Conservation (phyloP, 2,797 vertebrate genomes). For the Danionella dracula region DNA sequence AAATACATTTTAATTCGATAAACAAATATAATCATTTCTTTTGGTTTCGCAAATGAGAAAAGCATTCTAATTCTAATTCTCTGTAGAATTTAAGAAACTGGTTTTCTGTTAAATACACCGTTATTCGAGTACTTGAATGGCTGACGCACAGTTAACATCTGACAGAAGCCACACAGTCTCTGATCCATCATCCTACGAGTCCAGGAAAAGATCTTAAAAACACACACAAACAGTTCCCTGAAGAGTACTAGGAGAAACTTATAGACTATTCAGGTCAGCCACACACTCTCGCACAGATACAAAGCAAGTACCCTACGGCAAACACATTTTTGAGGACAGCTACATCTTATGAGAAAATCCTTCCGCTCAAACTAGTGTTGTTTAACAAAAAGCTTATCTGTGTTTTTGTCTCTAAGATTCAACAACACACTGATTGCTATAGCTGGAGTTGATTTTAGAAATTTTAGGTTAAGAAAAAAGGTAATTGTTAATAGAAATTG, state of each 20-base stretch:
- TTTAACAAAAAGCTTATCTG: neutral
- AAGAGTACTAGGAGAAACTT: slow-evolving; percentile 40
- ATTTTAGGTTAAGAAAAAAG: too few species aligned
- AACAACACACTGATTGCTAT: neutral
- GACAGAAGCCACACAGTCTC: slow-evolving; percentile 29
- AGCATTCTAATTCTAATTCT: too few species aligned
- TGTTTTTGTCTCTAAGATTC: neutral
- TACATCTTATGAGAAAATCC: neutral
- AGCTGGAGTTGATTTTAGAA: too few species aligned
- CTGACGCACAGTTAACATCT: slow-evolving; percentile 6
- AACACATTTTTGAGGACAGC: slow-evolving; percentile 15
- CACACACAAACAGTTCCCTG: slow-evolving; percentile 38
- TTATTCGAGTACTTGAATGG: too few species aligned
- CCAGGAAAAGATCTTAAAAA: slow-evolving; percentile 29
- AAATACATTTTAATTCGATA: too few species aligned
- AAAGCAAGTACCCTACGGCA: slow-evolving; percentile 1
- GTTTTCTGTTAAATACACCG: too few species aligned
- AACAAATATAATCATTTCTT: too few species aligned
- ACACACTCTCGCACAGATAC: slow-evolving; percentile 11
- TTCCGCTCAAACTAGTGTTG: slow-evolving; percentile 8
- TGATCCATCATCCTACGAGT: slow-evolving; percentile 21
- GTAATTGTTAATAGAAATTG: too few species aligned
- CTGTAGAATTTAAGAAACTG: too few species aligned
- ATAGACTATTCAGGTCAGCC: slow-evolving; percentile 26
- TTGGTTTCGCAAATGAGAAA: too few species aligned